These are phyloP conservation scores for Vespertilio murinus DNA, from an alignment of 2,797 vertebrate genomes.

Conservation along the genomic window DNA sequence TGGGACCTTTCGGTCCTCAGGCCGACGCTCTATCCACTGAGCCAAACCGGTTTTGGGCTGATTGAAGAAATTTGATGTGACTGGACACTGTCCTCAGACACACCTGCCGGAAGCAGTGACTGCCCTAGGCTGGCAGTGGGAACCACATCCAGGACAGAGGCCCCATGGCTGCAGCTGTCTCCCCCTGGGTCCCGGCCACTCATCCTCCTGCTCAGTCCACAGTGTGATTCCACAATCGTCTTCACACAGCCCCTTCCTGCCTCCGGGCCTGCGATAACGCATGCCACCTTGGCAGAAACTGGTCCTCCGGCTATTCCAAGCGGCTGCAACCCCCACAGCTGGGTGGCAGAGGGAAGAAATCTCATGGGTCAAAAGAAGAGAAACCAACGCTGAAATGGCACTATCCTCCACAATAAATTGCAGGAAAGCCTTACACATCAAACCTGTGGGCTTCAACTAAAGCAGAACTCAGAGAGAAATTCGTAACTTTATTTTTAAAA, in stretches of 20 bases:
- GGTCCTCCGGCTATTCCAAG: background rate
- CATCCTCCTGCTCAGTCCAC: background rate
- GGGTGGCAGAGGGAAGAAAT: background rate
- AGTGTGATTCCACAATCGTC: background rate
- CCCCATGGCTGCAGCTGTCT: background rate
- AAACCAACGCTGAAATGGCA: background rate
- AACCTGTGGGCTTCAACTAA: background rate
- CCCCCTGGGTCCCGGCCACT: background rate
- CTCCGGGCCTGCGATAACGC: background rate
- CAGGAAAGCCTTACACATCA: background rate
- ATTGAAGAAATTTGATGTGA: no score
- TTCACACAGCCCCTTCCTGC: background rate
- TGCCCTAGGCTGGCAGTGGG: no score
- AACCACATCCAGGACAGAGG: background rate
- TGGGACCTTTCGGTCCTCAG: no score
- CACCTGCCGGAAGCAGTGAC: no score
- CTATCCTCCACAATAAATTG: background rate
- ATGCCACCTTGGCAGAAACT: background rate
- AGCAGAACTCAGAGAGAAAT: background rate
- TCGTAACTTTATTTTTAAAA: no score
- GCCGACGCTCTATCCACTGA: no score
- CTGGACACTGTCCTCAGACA: background rate
- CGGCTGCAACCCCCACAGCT: background rate
- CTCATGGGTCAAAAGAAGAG: background rate
- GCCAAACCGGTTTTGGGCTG: no score